These are phyloP conservation scores for Poeciliopsis gracilis DNA, from an alignment of 2,797 vertebrate genomes.

Conservation along the genomic window DNA sequence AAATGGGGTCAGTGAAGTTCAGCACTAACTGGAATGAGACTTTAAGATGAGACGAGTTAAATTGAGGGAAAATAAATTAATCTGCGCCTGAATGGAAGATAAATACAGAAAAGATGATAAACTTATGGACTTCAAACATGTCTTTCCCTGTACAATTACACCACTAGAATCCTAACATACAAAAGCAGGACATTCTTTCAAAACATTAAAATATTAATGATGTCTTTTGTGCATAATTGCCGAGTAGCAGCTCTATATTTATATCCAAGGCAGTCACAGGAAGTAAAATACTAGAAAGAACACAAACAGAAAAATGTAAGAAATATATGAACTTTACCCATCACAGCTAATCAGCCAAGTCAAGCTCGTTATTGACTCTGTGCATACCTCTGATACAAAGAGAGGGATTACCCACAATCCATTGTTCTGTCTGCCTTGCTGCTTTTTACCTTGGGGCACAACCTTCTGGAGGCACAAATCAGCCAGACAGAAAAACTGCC, in stretches of 20 bases:
- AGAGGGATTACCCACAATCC: constrained; percentile 68
- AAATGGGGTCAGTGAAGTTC: background rate
- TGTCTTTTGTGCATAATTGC: background rate
- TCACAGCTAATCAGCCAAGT: background rate
- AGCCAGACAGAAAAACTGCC: constrained; percentile 18
- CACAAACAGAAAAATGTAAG: background rate
- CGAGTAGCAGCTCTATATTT: background rate
- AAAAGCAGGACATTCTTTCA: background rate
- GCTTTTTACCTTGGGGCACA: constrained; percentile 55
- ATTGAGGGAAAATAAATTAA: background rate
- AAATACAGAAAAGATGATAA: background rate
- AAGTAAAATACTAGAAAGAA: background rate
- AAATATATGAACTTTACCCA: background rate
- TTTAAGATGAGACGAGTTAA: constrained; percentile 5
- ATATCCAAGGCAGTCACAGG: background rate
- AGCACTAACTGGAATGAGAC: background rate
- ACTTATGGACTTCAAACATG: background rate
- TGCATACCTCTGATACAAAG: constrained; percentile 46
- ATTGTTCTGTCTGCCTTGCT: constrained; percentile 56
- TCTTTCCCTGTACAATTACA: background rate
- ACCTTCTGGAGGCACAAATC: constrained; percentile 56
- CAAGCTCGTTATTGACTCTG: constrained; percentile 53
- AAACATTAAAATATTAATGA: background rate
- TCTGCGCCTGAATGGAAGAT: background rate
- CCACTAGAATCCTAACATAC: background rate